Evolutionary conservation across 2,113 vertebrate genomes (phyloP).

Genomic region (Elephantulus edwardii): DNA sequence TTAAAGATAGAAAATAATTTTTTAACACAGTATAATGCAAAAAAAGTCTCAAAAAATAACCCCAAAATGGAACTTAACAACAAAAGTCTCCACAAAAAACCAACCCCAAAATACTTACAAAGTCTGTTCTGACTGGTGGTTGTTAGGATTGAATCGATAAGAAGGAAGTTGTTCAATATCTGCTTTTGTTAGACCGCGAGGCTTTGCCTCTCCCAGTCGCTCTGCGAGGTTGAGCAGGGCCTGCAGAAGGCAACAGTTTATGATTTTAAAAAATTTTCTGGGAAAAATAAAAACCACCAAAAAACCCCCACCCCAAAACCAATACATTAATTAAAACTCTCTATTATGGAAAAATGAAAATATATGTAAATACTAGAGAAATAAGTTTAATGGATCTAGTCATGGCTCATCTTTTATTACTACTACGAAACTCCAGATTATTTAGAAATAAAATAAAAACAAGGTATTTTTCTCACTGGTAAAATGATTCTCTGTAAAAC

Average conservation of each 20-base stretch:
- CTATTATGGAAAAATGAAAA: slow-evolving; percentile 14
- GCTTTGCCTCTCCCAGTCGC: slow-evolving; percentile 96
- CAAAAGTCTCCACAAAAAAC: no score
- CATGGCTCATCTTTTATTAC: slow-evolving; percentile 14
- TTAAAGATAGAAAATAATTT: background rate
- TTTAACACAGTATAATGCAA: slow-evolving; percentile 15
- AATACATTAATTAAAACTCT: background rate
- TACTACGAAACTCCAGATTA: background rate
- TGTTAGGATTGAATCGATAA: slow-evolving; percentile 97
- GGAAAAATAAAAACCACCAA: no score
- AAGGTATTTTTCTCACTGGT: background rate
- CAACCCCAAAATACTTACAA: slow-evolving; percentile 92
- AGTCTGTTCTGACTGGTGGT: slow-evolving; percentile 98
- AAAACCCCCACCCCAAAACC: no score
- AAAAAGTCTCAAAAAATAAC: no score
- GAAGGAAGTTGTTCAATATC: slow-evolving; percentile 99
- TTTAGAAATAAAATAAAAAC: slow-evolving; percentile 34
- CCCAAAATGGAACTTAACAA: no score
- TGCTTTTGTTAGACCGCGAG: slow-evolving; percentile 94
- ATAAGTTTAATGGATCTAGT: background rate
- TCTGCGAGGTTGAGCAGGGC: slow-evolving; percentile 97
- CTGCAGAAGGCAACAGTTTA: slow-evolving; percentile 78
- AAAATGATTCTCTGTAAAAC: slow-evolving; percentile 3
- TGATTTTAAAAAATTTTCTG: background rate
- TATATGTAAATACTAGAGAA: background rate